Evolutionary conservation across 2,888 invertebrate species (phyloP).

Genomic region (Nomada goodeniana): DNA sequence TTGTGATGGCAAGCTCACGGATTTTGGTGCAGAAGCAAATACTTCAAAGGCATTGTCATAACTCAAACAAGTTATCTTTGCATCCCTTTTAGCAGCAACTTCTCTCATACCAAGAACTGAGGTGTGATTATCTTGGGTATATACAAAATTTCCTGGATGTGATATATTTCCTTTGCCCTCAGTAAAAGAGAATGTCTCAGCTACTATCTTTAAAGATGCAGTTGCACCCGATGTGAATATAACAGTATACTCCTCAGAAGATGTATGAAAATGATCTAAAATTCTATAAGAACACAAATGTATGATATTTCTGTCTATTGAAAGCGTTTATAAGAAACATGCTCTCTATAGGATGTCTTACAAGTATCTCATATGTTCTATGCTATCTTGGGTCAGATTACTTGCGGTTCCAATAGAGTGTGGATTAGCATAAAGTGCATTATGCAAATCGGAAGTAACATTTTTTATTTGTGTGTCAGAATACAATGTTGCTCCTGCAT

Average conservation of each 20-base stretch:
- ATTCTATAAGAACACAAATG: constrained; percentile 85
- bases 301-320: neutral
- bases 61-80: constrained; percentile 86
- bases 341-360: constrained; percentile 78
- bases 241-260: constrained; percentile 91
- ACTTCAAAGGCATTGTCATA: constrained; percentile 86
- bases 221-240: constrained; percentile 99
- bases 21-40: constrained; percentile 77
- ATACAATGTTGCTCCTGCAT: constrained; percentile 94
- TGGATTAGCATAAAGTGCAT: constrained; percentile 95
- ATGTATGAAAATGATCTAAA: constrained; percentile 93
- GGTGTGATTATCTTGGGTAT: constrained; percentile 96
- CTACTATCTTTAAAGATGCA: constrained; percentile 92
- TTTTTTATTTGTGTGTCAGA: constrained; percentile 90
- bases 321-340: constrained; percentile 7
- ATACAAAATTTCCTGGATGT: constrained; percentile 89
- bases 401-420: constrained; percentile 91
- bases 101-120: constrained; percentile 97
- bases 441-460: constrained; percentile 88
- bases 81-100: constrained; percentile 87
- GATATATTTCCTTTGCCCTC: constrained; percentile 33
- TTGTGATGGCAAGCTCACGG: constrained; percentile 7
- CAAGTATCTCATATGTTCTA: constrained; percentile 93
- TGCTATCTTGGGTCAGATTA: constrained; percentile 91
- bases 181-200: constrained; percentile 91